These are phyloP conservation scores for Poeciliopsis turneri DNA, from an alignment of 2,797 vertebrate genomes.

Conservation along the genomic window DNA sequence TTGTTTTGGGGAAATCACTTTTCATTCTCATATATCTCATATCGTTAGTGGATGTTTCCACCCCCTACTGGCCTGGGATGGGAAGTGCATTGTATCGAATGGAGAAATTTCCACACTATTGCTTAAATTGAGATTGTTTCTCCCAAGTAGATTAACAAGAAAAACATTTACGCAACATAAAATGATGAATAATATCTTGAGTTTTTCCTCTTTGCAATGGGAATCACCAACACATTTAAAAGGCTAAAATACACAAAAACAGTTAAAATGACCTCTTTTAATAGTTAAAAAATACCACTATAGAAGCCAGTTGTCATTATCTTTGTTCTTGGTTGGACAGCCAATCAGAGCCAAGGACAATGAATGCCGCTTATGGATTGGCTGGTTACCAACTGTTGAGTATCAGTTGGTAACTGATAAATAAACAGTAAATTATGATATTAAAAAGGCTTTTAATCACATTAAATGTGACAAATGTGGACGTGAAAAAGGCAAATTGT, in stretches of 20 bases:
- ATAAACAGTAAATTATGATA: not conserved
- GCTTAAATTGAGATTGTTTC: not conserved
- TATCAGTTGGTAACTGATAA: not conserved
- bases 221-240: too few relatives aligned
- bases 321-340: not conserved
- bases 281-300: not conserved
- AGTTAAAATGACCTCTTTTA: not conserved
- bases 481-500: not conserved
- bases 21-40: not conserved
- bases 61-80: not conserved
- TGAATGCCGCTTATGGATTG: not conserved
- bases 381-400: not conserved
- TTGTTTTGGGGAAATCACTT: not conserved
- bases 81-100: not conserved
- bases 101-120: not conserved
- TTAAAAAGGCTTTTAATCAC: not conserved
- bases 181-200: not conserved
- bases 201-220: too few relatives aligned
- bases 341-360: not conserved
- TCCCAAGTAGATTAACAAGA: not conserved
- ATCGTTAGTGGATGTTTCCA: not conserved
- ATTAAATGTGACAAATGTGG: not conserved
- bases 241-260: not conserved
- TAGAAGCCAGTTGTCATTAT: not conserved
- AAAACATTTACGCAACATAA: not conserved